Base-by-base conservation (phyloP, 2,113 vertebrate species). In the Myotis brandtii region DNA sequence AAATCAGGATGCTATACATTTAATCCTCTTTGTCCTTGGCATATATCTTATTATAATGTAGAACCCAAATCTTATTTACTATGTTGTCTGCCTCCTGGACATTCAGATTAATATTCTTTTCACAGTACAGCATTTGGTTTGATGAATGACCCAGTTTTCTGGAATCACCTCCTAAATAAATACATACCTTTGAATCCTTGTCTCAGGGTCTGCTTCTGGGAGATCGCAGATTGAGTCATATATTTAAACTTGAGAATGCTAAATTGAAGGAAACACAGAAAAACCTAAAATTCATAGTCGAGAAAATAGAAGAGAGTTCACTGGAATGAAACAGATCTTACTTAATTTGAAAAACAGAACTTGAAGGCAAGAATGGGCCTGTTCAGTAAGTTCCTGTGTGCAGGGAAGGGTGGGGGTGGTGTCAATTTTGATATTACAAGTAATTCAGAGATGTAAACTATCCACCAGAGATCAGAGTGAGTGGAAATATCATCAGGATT, bases 221-320 rank as follows among this genome's bases (percentile, higher is more conserved):
- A 91, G 48, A 81, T 94, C n/a, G 76, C 76, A 94, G 62, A 84
- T 9, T 59, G 73, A 94, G 13, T 83, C 21, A 34, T 3, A 37
- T 30, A 87, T 84, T 95, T 86, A 87, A 86, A 59, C 25, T 40
- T 81, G 52, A 94, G 34, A 95, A 95, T 81, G 21, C 43, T 82
- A 73, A 67, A 84, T 17, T 56, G 32, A 96, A 95, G 59, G 43
- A 93, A 97, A 91, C 50, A 52, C 25, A 32, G 21, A 43, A 75
- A 87, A 95, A 75, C 5, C 50, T 92, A 66, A 83, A 93, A 89
- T 96, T 91, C 18, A 86, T 11, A 91, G 77, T 72, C 91, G 66
- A 79, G 27, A 20, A 91, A 93, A 82, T 16, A 75, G 30, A 83
- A 95, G 5, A 46, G 5, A 73, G 64, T 82, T 11, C 27, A 88